Percentiles rank a stretch among this genome's conserved stretches.
These are phyloP conservation scores for Gryllus bimaculatus DNA, from an alignment of 1,140 invertebrate species.

Conservation along the genomic window DNA sequence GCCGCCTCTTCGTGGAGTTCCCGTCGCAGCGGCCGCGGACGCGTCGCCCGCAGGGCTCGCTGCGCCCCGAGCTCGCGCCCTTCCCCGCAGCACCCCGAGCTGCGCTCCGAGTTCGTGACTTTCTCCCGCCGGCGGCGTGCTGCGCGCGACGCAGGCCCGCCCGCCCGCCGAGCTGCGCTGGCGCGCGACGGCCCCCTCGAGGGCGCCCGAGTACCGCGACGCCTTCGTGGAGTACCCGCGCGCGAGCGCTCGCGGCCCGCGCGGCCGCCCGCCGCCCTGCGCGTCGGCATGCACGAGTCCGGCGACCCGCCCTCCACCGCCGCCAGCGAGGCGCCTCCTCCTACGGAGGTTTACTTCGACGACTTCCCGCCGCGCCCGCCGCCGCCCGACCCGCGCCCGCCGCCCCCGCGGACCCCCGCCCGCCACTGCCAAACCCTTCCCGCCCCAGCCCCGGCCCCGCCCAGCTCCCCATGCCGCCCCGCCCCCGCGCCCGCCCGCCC, in stretches of 20 bases:
- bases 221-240: slow-evolving; percentile 31
- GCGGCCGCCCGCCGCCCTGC: background rate
- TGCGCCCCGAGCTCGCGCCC: background rate
- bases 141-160: background rate
- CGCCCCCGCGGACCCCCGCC: too few relatives aligned
- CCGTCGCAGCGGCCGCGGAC: slow-evolving; percentile 26
- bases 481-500: too few relatives aligned
- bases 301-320: background rate
- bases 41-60: background rate
- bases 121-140: too few relatives aligned
- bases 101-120: background rate
- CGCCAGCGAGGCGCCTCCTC: background rate
- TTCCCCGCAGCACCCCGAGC: background rate
- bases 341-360: too few relatives aligned
- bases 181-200: slow-evolving; percentile 24
- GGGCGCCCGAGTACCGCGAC: slow-evolving; percentile 41
- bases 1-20: slow-evolving; percentile 34
- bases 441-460: too few relatives aligned
- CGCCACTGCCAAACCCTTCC: too few relatives aligned
- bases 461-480: too few relatives aligned
- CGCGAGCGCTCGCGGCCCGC: too few relatives aligned
- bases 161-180: slow-evolving; percentile 9
- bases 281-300: background rate
- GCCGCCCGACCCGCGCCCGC: too few relatives aligned
- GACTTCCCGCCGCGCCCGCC: too few relatives aligned